Percentiles rank a stretch among this genome's conserved stretches.
These are phyloP conservation scores for Lipophrys pholis DNA, from an alignment of 2,113 vertebrate species.

Conservation along the genomic window DNA sequence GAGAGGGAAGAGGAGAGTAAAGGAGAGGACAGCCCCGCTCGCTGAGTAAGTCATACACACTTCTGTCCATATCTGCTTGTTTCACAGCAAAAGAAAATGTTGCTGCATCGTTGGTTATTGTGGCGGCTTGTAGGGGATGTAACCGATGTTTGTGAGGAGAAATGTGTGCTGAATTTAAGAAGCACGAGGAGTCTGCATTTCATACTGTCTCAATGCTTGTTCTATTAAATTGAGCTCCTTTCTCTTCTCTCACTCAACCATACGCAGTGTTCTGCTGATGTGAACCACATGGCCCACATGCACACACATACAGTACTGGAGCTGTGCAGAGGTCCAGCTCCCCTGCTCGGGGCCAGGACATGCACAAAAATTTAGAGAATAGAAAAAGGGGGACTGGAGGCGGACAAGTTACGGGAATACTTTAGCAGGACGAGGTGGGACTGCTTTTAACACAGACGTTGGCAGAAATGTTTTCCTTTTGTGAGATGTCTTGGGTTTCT, in stretches of 20 bases:
- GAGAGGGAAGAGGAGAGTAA: constrained; percentile 56
- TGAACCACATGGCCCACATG: constrained; percentile 63
- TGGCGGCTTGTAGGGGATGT: neutral
- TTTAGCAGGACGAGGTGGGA: constrained; percentile 18
- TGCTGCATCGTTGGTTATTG: neutral
- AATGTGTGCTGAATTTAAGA: no score
- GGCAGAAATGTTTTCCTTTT: no score
- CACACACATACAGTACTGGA: constrained; percentile 22
- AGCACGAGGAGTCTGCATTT: neutral
- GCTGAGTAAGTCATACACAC: constrained; percentile 59
- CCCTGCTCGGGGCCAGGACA: constrained; percentile 37
- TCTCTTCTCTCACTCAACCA: constrained; percentile 35
- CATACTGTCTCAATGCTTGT: constrained; percentile 13
- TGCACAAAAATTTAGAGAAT: constrained; percentile 46
- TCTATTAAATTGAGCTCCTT: constrained; percentile 30
- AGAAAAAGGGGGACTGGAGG: constrained; percentile 21
- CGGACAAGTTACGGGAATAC: constrained; percentile 1
- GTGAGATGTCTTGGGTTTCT: constrained; percentile 5
- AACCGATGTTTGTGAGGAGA: neutral
- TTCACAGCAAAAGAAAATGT: neutral
- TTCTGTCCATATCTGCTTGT: constrained; percentile 2
- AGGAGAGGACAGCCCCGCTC: constrained; percentile 46
- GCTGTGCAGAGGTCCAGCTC: constrained; percentile 50
- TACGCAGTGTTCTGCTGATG: constrained; percentile 60
- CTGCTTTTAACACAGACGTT: neutral